These are phyloP conservation scores for Gerris buenoi DNA, from an alignment of 1,140 invertebrate genomes.

Conservation along the genomic window DNA sequence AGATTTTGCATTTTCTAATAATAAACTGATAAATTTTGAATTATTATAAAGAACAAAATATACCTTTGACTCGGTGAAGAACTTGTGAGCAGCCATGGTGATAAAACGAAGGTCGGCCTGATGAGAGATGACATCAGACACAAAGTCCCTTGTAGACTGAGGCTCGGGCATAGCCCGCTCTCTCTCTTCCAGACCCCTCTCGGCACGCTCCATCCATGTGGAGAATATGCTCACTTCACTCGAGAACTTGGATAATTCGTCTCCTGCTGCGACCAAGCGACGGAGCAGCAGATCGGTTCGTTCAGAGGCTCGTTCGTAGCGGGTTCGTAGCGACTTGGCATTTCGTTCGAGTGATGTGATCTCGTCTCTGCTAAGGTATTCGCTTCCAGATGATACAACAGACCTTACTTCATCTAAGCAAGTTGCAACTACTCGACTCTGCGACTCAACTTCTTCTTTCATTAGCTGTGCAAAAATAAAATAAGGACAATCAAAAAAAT, in stretches of 20 bases:
- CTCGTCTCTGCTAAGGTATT: conserved; percentile 79
- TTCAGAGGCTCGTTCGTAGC: conserved; percentile 65
- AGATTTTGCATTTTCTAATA: conserved; percentile 4
- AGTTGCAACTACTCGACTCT: conserved; percentile 67
- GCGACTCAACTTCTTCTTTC: conserved; percentile 77
- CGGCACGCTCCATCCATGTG: conserved; percentile 66
- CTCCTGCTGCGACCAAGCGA: conserved; percentile 58
- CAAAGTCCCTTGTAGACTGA: conserved; percentile 67
- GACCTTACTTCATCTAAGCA: conserved; percentile 84
- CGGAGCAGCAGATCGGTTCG: conserved; percentile 61
- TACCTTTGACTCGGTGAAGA: conserved; percentile 80
- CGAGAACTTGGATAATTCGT: conserved; percentile 66
- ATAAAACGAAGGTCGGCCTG: conserved; percentile 86
- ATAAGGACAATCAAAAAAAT: too few relatives aligned
- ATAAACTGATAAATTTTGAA: conserved; percentile 10
- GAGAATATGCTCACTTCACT: conserved; percentile 66
- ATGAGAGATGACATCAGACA: conserved; percentile 86
- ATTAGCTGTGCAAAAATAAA: conserved; percentile 56
- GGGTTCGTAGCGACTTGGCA: conserved; percentile 61
- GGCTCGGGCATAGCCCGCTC: conserved; percentile 59
- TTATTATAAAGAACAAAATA: too few relatives aligned
- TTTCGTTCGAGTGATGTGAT: conserved; percentile 69
- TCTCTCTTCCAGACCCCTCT: conserved; percentile 65
- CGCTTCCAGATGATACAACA: conserved; percentile 72
- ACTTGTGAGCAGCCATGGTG: conserved; percentile 87